These are phyloP conservation scores for Scelioninae gen. 2 DNA, from an alignment of 2,888 invertebrate species.

Conservation along the genomic window DNA sequence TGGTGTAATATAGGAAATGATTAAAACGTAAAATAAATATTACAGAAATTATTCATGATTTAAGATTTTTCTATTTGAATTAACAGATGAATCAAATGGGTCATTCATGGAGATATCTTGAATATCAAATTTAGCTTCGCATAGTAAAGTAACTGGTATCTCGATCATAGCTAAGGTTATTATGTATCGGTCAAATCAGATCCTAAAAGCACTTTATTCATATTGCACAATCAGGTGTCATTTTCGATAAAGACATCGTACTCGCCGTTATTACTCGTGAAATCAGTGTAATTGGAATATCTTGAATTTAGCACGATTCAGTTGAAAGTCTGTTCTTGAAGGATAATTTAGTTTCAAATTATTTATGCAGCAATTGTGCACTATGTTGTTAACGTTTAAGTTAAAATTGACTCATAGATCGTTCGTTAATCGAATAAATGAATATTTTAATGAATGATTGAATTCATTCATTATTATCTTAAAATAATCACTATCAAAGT, in stretches of 20 bases:
- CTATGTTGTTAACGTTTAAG: slow-evolving; percentile 3
- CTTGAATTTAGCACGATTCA: slow-evolving; percentile 39
- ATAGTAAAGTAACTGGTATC: slow-evolving; percentile 4
- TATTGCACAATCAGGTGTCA: slow-evolving; percentile 37
- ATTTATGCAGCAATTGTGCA: slow-evolving; percentile 21
- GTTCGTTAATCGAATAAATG: slow-evolving; percentile 7
- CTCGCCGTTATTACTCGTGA: slow-evolving; percentile 30
- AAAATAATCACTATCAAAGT: too few relatives aligned
- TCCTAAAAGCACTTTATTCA: slow-evolving; percentile 27
- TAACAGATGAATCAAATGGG: neutral
- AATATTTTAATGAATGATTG: too few relatives aligned
- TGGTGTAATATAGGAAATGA: too few relatives aligned
- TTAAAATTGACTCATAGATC: neutral
- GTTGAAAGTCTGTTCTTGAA: slow-evolving; percentile 37
- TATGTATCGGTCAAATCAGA: slow-evolving; percentile 38
- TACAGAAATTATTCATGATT: too few relatives aligned
- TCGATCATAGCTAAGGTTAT: slow-evolving; percentile 1
- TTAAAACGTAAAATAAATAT: too few relatives aligned
- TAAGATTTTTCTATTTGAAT: too few relatives aligned
- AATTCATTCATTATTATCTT: too few relatives aligned
- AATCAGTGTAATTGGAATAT: slow-evolving; percentile 43
- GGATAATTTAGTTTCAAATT: slow-evolving; percentile 42
- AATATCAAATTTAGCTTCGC: slow-evolving; percentile 11
- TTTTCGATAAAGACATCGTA: slow-evolving; percentile 34
- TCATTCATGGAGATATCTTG: neutral